Conservation (phyloP, 2,797 vertebrate species). For the Sphenopsis melanotis region DNA sequence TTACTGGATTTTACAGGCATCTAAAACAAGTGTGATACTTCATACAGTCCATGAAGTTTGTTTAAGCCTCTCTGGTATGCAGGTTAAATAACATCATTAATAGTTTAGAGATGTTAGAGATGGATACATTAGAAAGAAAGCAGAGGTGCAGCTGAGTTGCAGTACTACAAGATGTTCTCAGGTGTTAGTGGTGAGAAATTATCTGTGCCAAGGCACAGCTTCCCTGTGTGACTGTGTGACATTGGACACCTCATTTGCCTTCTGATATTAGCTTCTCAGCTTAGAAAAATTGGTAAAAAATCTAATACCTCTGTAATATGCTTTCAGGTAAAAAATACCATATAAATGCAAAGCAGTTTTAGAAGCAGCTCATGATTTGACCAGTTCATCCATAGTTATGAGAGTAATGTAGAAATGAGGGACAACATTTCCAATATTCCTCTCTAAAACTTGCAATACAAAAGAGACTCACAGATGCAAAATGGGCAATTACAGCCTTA, state of each 20-base stretch:
- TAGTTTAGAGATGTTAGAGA: neutral
- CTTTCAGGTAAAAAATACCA: constrained; percentile 36
- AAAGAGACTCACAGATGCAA: constrained; percentile 5
- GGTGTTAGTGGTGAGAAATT: neutral
- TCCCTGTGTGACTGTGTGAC: neutral
- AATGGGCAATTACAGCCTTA: constrained; percentile 19
- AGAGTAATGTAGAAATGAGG: constrained; percentile 16
- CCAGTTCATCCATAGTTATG: constrained; percentile 41
- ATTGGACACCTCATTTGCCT: neutral
- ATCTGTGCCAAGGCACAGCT: neutral
- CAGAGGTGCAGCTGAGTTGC: neutral
- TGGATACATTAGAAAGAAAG: neutral
- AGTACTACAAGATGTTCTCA: neutral
- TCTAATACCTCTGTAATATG: neutral
- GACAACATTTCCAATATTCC: neutral
- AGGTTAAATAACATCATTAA: neutral
- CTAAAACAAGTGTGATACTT: neutral
- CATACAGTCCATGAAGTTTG: neutral
- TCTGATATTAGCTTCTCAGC: neutral
- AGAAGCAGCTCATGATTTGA: constrained; percentile 14
- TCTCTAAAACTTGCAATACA: neutral
- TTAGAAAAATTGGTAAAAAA: neutral
- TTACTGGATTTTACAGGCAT: neutral
- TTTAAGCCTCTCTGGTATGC: neutral
- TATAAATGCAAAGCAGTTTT: constrained; percentile 59